These are phyloP conservation scores for Drosophila takahashii DNA, from an alignment of 1,140 invertebrate species.

Conservation along the genomic window DNA sequence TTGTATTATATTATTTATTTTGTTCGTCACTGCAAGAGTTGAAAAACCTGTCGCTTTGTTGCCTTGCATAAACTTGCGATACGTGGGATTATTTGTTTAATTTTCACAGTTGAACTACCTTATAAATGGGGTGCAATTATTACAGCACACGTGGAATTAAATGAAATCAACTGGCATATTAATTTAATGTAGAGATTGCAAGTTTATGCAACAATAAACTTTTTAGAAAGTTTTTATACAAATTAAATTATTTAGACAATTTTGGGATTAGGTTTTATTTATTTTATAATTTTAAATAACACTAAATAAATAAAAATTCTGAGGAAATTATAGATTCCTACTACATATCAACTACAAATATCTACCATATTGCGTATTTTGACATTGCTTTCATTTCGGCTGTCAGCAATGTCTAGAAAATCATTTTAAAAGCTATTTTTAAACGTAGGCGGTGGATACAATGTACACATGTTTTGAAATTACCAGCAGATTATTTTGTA, in stretches of 20 bases:
- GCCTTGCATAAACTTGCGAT: conserved; percentile 13
- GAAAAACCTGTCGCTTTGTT: conserved; percentile 21
- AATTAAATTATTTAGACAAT: too few relatives aligned
- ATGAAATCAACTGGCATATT: not conserved
- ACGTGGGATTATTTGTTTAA: conserved; percentile 9
- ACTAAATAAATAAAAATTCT: not conserved
- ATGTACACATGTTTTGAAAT: conserved; percentile 15
- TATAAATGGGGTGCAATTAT: conserved; percentile 26
- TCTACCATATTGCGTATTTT: not conserved
- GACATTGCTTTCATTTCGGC: too few relatives aligned
- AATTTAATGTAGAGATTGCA: not conserved
- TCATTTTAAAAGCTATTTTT: conserved; percentile 5
- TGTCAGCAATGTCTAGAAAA: conserved; percentile 6
- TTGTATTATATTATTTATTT: not conserved
- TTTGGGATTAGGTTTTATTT: too few relatives aligned
- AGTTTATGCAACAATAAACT: not conserved
- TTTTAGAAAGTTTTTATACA: too few relatives aligned
- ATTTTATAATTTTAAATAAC: too few relatives aligned
- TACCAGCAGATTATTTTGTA: not conserved
- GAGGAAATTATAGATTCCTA: too few relatives aligned
- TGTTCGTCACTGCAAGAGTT: not conserved
- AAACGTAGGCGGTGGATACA: not conserved
- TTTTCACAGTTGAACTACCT: conserved; percentile 22
- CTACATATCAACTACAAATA: too few relatives aligned
- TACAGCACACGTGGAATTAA: conserved; percentile 9